These are phyloP conservation scores for Amphimedon queenslandica DNA, from an alignment of 37 sponge, comb jelly and placozoan species.

Conservation along the genomic window DNA sequence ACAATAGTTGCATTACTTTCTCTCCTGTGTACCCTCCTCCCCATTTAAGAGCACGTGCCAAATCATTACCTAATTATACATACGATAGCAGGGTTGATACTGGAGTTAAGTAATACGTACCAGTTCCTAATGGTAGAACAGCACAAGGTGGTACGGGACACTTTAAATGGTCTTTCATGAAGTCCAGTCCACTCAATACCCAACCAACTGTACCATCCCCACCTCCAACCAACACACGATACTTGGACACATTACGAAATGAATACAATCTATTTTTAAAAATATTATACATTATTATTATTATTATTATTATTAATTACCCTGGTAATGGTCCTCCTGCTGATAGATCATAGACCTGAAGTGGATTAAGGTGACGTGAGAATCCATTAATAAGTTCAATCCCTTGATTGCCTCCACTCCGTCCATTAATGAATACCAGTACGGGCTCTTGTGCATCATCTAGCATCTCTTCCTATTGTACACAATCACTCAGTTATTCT, in stretches of 20 bases:
- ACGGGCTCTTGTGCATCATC: slow-evolving; percentile 43
- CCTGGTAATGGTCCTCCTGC: slow-evolving; percentile 86
- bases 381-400: slow-evolving; percentile 64
- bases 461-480: background rate
- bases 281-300: background rate
- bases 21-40: slow-evolving; percentile 88
- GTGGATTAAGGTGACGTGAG: slow-evolving; percentile 79
- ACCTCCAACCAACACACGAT: slow-evolving; percentile 90
- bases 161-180: slow-evolving; percentile 25
- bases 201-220: slow-evolving; percentile 96
- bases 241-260: slow-evolving; percentile 51
- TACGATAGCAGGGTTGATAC: background rate
- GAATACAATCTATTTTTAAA: slow-evolving; percentile 55
- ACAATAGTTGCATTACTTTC: slow-evolving; percentile 70
- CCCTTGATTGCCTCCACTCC: slow-evolving; percentile 93
- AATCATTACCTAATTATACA: slow-evolving; percentile 71
- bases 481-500: background rate
- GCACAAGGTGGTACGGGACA: slow-evolving; percentile 72
- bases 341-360: slow-evolving; percentile 81
- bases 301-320: slow-evolving; percentile 9
- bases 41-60: slow-evolving; percentile 89
- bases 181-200: slow-evolving; percentile 75
- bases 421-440: slow-evolving; percentile 80
- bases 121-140: slow-evolving; percentile 85
- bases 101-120: slow-evolving; percentile 12